Percentiles rank a stretch among this genome's conserved stretches.
phyloP scores from a whole-genome alignment of 1,140 invertebrate genomes.

The Drosophila micromelanica region DNA sequence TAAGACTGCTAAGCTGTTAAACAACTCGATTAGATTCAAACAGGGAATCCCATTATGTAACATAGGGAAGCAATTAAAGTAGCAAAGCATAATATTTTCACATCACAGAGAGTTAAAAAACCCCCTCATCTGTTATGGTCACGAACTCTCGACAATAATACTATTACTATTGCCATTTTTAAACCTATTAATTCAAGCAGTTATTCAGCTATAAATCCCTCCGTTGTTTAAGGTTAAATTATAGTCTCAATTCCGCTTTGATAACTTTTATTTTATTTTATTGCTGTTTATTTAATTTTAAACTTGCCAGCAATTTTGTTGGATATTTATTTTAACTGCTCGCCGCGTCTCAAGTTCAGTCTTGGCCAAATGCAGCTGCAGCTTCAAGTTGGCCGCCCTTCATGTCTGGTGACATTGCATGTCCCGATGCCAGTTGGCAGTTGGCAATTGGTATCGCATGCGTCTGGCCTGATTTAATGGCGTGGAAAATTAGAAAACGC shows the following conservation, averaged over 20 bases:
- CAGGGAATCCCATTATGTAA: too few species aligned
- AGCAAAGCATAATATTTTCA: too few species aligned
- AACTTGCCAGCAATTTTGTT: constrained; percentile 6
- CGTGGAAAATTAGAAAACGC: constrained; percentile 77
- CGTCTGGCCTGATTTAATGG: constrained; percentile 72
- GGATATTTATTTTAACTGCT: constrained; percentile 17
- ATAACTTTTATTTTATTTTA: constrained; percentile 1
- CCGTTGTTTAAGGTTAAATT: neutral
- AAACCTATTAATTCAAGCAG: neutral
- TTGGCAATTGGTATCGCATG: constrained; percentile 27
- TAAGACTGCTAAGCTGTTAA: too few species aligned
- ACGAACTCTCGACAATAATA: too few species aligned
- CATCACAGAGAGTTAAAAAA: too few species aligned
- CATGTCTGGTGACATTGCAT: constrained; percentile 23
- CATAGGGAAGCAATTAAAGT: too few species aligned
- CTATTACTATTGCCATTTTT: too few species aligned
- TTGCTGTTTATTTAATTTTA: constrained; percentile 7
- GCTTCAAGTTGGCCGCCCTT: constrained; percentile 3
- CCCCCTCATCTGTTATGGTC: too few species aligned
- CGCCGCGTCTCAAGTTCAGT: neutral
- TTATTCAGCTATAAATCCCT: neutral
- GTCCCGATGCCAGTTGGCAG: constrained; percentile 29
- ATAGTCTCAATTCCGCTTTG: constrained; percentile 4
- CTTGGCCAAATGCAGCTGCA: constrained; percentile 16
- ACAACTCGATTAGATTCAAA: too few species aligned